phyloP scores from a whole-genome alignment of 2,113 vertebrate genomes.

The Prolemur simus region DNA sequence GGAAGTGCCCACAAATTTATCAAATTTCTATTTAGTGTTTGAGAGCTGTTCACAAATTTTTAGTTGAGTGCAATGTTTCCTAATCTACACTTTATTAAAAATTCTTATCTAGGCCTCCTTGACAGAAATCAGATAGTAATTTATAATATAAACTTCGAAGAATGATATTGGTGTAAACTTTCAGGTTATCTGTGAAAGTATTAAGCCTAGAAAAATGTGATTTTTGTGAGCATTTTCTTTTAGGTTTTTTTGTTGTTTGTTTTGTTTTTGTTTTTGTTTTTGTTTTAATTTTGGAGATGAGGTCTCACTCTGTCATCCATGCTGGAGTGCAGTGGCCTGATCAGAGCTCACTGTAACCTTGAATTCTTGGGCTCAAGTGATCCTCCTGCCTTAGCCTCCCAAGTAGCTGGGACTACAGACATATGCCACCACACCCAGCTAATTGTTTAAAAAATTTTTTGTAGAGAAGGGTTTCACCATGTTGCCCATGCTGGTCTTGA shows the following conservation, averaged over 20 bases:
- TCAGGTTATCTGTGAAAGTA: not conserved
- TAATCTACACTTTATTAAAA: not conserved
- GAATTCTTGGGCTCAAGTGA: too few relatives aligned
- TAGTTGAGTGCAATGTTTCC: not conserved
- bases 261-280: too few relatives aligned
- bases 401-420: too few relatives aligned
- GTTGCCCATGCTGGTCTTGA: too few relatives aligned
- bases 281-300: too few relatives aligned
- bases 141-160: not conserved
- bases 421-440: too few relatives aligned
- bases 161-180: not conserved
- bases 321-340: too few relatives aligned
- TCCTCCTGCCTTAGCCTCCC: too few relatives aligned
- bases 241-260: not conserved
- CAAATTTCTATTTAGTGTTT: not conserved
- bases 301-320: too few relatives aligned
- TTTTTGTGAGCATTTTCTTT: not conserved
- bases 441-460: too few relatives aligned
- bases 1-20: not conserved
- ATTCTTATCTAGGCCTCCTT: conserved; percentile 1
- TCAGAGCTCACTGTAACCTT: too few relatives aligned
- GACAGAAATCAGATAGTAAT: not conserved
- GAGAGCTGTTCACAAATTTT: not conserved
- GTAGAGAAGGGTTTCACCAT: too few relatives aligned
- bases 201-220: not conserved